Evolutionary conservation across 2,888 invertebrate genomes (phyloP), one percentile per base, ranked within the genome.

Genomic region (Argyresthia albistria): DNA sequence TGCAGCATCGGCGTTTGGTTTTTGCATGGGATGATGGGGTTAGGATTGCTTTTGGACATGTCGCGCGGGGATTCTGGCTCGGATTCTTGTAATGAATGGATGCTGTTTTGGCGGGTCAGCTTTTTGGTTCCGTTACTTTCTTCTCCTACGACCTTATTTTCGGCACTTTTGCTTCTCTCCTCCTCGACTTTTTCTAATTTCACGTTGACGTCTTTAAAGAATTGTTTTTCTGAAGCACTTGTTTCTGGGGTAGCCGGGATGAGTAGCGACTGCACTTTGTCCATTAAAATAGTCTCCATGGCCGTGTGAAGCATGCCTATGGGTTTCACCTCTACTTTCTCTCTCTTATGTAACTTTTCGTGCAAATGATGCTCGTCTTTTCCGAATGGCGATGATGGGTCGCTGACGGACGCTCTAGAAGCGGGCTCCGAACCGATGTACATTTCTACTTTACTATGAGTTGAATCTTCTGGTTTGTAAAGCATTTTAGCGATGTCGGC

Each of bases 241-340:
- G 59, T 53, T 54, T 77, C 76, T 12, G 86, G 82, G 35, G 80
- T 76, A 25, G 84, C 69, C 1, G 84, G 81, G 57, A 84, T 62
- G 52, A 87, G 69, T 43, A 86, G 58, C 43, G 76, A 73, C 50
- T 84, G 88, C 1, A 89, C 87, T 70, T 81, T 88, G 58, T 90
- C 90, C 57, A 89, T 80, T 9, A 90, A 73, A 54, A 90, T 89
- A 45, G 89, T 89, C 64, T 88, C 87, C 76, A 90, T 86, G 16
- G 90, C 90, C 15, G 88, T 88, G 52, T 87, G 86, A 46, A 90
- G 63, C 48, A 90, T 59, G 8, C 88, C 80, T 1, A 76, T 69
- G 0, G 80, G 68, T 59, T 81, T 84, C 1, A 79, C 60, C 8
- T 11, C 42, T 16, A 66, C 58, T 58, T 70, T 76, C 37, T 72